These are phyloP conservation scores for Molossus molossus DNA, from an alignment of 2,797 vertebrate genomes.

Conservation along the genomic window DNA sequence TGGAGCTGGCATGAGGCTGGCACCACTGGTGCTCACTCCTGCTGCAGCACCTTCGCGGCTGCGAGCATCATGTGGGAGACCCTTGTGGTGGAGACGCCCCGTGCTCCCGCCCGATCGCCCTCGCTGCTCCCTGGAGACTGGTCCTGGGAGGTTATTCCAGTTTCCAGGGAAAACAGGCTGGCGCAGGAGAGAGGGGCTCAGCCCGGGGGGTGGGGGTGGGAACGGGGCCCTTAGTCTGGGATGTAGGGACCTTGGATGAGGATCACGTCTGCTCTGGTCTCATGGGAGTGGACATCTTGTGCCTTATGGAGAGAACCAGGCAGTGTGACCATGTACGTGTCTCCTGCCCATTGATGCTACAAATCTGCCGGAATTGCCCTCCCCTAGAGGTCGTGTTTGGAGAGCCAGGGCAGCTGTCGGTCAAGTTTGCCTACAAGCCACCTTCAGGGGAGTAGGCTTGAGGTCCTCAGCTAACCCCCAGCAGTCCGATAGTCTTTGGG, in stretches of 20 bases:
- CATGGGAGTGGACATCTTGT: slow-evolving; percentile 76
- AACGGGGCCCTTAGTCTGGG: background rate
- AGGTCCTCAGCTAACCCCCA: background rate
- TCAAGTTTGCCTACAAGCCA: background rate
- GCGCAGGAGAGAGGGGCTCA: background rate
- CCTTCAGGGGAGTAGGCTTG: background rate
- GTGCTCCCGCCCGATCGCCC: background rate
- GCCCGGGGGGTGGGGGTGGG: background rate
- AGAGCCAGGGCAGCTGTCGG: background rate
- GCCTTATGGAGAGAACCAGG: slow-evolving; percentile 61
- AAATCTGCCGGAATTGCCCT: background rate
- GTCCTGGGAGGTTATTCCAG: background rate
- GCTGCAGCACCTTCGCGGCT: background rate
- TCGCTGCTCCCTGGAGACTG: background rate
- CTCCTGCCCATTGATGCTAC: background rate
- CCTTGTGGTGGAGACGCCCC: background rate
- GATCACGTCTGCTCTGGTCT: slow-evolving; percentile 60
- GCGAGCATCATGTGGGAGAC: background rate
- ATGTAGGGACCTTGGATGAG: background rate
- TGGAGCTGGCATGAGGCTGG: background rate
- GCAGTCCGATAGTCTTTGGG: background rate
- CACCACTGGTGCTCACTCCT: background rate
- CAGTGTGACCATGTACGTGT: background rate
- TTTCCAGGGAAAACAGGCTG: background rate
- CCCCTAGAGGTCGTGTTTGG: background rate